Evolutionary conservation across 92 coral and sea anemone species (phyloP).

Genomic region (Phenganax subtilis): DNA sequence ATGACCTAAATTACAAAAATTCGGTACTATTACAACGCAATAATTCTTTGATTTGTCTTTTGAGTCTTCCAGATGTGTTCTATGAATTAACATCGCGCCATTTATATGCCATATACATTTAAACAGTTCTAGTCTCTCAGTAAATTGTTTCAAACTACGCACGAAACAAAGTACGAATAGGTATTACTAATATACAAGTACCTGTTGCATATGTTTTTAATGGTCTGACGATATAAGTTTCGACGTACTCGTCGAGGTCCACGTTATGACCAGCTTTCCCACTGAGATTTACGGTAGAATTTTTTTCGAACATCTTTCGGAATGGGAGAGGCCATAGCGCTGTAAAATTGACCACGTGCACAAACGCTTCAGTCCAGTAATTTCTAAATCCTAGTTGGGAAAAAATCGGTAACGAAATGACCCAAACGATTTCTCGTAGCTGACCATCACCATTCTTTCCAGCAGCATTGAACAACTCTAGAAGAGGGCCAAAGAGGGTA

Average conservation of each 20-base stretch:
- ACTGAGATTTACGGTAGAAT: conserved; percentile 31
- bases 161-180: neutral
- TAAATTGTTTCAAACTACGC: too few relatives aligned
- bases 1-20: conserved; percentile 33
- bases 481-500: conserved; percentile 46
- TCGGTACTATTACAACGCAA: neutral
- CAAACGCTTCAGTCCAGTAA: conserved; percentile 51
- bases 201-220: conserved; percentile 46
- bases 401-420: conserved; percentile 42
- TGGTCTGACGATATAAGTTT: conserved; percentile 49
- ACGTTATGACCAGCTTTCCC: conserved; percentile 49
- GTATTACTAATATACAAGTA: neutral
- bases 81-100: neutral
- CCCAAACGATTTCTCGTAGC: conserved; percentile 41
- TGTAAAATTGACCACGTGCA: conserved; percentile 42
- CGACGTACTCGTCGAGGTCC: conserved; percentile 52
- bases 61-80: neutral
- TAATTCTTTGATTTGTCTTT: neutral
- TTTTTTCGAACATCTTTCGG: conserved; percentile 23
- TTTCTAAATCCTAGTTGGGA: conserved; percentile 30
- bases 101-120: neutral
- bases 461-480: conserved; percentile 5
- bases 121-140: too few relatives aligned
- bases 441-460: conserved; percentile 41
- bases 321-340: conserved; percentile 48